phyloP scores from a whole-genome alignment of 2,113 vertebrate species.

The Zootoca vivipara region DNA sequence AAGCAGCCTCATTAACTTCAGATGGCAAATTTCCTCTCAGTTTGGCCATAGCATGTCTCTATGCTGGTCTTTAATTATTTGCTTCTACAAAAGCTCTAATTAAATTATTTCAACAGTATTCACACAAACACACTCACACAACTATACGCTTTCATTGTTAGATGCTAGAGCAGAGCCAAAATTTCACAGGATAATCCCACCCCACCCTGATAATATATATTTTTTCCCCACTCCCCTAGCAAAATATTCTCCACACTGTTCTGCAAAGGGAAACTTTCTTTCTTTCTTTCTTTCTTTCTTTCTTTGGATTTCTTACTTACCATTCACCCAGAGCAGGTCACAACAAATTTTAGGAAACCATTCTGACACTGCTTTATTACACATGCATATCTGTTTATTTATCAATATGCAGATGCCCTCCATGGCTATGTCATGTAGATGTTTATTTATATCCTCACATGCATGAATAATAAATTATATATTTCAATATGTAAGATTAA shows the following conservation, averaged over 20 bases:
- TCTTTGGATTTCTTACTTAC: too few species aligned
- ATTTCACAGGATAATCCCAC: background rate
- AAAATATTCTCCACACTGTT: background rate
- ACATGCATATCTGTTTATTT: background rate
- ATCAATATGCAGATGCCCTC: background rate
- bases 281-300: too few species aligned
- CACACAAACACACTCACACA: background rate
- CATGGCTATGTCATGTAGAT: background rate
- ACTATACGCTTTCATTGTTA: background rate
- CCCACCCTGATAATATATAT: background rate
- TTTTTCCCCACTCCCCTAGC: background rate
- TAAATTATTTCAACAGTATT: constrained; percentile 39
- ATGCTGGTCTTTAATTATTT: constrained; percentile 53
- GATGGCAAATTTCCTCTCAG: constrained; percentile 40
- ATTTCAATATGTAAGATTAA: background rate
- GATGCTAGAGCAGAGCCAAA: background rate
- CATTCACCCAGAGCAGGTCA: too few species aligned
- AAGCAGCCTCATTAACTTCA: constrained; percentile 57
- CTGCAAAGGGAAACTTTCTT: too few species aligned
- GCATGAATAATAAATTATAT: background rate
- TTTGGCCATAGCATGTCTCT: constrained; percentile 13
- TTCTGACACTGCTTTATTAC: background rate
- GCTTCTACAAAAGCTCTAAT: constrained; percentile 35
- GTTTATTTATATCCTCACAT: background rate
- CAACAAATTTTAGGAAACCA: background rate